These are phyloP conservation scores for Naso thynnoides DNA, from an alignment of 2,797 vertebrate genomes.

Conservation along the genomic window DNA sequence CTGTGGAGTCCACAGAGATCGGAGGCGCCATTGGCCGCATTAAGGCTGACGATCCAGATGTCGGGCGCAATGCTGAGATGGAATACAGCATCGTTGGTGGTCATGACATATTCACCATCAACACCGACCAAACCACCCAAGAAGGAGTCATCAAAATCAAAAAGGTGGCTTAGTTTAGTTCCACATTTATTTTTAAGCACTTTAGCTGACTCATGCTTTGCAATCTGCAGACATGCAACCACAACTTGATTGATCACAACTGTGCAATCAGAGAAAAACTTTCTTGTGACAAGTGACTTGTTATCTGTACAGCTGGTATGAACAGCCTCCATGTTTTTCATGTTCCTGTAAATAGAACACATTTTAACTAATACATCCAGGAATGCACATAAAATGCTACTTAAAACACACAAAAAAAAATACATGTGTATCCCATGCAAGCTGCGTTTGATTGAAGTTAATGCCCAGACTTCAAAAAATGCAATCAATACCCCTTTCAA, in stretches of 20 bases:
- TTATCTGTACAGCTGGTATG: constrained; percentile 23
- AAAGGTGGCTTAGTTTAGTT: constrained; percentile 83
- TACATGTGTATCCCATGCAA: no score
- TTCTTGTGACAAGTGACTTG: constrained; percentile 19
- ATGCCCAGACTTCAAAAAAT: no score
- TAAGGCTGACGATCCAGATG: constrained; percentile 94
- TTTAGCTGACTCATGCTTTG: neutral
- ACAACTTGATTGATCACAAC: constrained; percentile 17
- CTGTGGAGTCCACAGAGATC: constrained; percentile 89
- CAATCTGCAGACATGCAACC: constrained; percentile 1
- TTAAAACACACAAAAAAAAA: neutral
- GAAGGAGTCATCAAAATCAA: constrained; percentile 95
- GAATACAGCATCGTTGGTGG: constrained; percentile 91
- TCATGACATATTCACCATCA: constrained; percentile 91
- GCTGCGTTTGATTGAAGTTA: no score
- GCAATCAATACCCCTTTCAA: no score
- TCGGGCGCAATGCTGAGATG: constrained; percentile 92
- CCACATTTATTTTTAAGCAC: neutral
- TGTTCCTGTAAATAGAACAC: neutral
- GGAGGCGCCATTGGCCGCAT: constrained; percentile 92
- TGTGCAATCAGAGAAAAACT: constrained; percentile 34
- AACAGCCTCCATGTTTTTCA: neutral
- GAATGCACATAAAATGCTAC: neutral
- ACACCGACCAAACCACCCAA: constrained; percentile 93
- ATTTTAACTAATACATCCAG: neutral